Evolutionary conservation across 2,888 invertebrate species (phyloP), one percentile per base, ranked within the genome.

Genomic region (Marronus borbonicus): DNA sequence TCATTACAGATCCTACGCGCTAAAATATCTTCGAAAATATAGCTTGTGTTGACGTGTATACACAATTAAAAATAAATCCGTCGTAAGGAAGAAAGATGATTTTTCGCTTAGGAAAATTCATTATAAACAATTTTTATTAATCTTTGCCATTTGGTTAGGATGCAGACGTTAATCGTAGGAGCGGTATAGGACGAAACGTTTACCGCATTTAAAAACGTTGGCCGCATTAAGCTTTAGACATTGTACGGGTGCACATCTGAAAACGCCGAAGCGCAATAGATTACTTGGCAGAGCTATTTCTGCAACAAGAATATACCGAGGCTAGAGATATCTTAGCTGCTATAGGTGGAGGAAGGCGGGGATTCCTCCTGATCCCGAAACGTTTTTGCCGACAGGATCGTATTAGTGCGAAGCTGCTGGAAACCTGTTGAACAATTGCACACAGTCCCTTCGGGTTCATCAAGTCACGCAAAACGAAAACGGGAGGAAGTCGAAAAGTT

Each of bases 401-500:
- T 77, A 72, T 70, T 77, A 62, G 77, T 70, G 55, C 55, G 62
- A 76, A 64, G 58, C 39, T 76, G 76, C 66, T 65, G 52, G 76
- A 76, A 66, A 79, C 79, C 79, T 79, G 79, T 79, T 79, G 79
- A 79, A 77, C 77, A 66, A 79, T 58, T 65, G n/a, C 65, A 28
- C 44, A 52, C 52, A 20, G 55, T 55, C 20, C 20, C 24, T 65
- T 50, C 60, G 76, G 50, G 52, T 36, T 62, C 39, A 52, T 64
- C 44, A 44, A 44, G 8, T 44, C 8, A 44, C 44, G 44, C 12
- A 8, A 44, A 24, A 65, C 17, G 12, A 44, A 44, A 24, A 65
- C 17, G 12, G 12, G 69, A 12, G 55, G 36, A 39, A 70, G 55
- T 70, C 70, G 70, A 70, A 70, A 60, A 24, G 24, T 44, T 62